These are phyloP conservation scores for Enteromius mattozi DNA, from an alignment of 2,797 vertebrate species.

Conservation along the genomic window DNA sequence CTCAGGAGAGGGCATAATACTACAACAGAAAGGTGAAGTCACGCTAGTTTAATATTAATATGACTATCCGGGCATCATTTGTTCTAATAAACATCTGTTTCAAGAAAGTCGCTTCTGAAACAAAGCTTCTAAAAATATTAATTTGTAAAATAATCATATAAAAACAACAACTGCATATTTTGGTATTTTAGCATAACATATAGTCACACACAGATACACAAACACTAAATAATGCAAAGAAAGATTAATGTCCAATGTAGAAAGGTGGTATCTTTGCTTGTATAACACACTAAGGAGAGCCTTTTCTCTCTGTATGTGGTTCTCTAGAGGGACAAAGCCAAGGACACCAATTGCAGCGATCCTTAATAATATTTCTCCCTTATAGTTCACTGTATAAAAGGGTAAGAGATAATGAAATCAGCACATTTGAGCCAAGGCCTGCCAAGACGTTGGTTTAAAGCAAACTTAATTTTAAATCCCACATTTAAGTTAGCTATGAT, in stretches of 20 bases:
- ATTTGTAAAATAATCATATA: background rate
- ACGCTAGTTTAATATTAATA: background rate
- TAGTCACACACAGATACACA: background rate
- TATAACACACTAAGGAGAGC: constrained; percentile 34
- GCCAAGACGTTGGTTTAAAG: background rate
- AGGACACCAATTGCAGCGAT: constrained; percentile 30
- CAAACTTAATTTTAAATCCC: background rate
- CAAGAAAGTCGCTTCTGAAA: background rate
- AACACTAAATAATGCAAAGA: constrained; percentile 1
- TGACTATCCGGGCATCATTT: background rate
- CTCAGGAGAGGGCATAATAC: constrained; percentile 38
- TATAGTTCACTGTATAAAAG: background rate
- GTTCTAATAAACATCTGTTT: background rate
- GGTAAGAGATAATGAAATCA: constrained; percentile 16
- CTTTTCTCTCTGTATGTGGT: constrained; percentile 38
- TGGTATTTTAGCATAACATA: background rate
- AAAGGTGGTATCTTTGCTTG: constrained; percentile 3
- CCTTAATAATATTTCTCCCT: constrained; percentile 44
- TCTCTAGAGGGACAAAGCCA: constrained; percentile 43
- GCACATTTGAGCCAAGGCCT: constrained; percentile 13
- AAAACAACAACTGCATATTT: background rate
- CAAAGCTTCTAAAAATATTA: background rate
- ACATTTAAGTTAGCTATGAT: background rate
- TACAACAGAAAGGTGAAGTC: constrained; percentile 42
- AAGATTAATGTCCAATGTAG: constrained; percentile 9